Evolutionary conservation across 2,113 vertebrate genomes (phyloP).

Genomic region (Toxotes chatareus): DNA sequence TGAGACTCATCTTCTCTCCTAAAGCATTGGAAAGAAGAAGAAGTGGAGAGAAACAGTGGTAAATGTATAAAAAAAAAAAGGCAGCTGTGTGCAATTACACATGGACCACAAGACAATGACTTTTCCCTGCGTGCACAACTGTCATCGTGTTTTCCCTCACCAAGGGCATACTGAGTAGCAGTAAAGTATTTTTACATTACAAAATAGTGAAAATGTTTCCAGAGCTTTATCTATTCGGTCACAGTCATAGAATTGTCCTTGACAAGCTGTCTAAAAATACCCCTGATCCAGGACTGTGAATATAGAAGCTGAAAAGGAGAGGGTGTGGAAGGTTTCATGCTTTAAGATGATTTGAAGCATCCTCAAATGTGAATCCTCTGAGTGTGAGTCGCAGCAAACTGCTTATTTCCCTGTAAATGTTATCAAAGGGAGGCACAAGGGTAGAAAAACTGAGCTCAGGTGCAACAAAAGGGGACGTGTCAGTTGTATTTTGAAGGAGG

Average conservation of each 20-base stretch:
- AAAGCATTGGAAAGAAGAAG: neutral
- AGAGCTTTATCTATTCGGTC: slow-evolving; percentile 7
- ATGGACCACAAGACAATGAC: neutral
- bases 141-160: neutral
- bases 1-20: neutral
- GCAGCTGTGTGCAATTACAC: neutral
- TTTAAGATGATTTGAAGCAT: slow-evolving; percentile 58
- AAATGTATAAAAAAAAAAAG: neutral
- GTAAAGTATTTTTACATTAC: slow-evolving; percentile 3
- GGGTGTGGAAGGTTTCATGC: slow-evolving; percentile 35
- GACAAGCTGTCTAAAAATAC: neutral
- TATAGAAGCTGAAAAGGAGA: slow-evolving; percentile 2
- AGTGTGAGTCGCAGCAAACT: neutral
- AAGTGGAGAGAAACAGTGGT: no score
- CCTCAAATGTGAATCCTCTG: slow-evolving; percentile 8
- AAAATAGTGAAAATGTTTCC: neutral
- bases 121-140: slow-evolving; percentile 3
- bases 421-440: slow-evolving; percentile 46
- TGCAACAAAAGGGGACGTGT: neutral
- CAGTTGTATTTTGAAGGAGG: slow-evolving; percentile 4
- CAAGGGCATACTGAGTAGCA: neutral
- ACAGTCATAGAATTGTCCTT: slow-evolving; percentile 23
- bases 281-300: slow-evolving; percentile 10
- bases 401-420: slow-evolving; percentile 41
- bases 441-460: slow-evolving; percentile 20